Percentiles rank a stretch among this genome's conserved stretches.
Evolutionary conservation across 2,113 vertebrate species (phyloP).

Genomic region (Riparia riparia): DNA sequence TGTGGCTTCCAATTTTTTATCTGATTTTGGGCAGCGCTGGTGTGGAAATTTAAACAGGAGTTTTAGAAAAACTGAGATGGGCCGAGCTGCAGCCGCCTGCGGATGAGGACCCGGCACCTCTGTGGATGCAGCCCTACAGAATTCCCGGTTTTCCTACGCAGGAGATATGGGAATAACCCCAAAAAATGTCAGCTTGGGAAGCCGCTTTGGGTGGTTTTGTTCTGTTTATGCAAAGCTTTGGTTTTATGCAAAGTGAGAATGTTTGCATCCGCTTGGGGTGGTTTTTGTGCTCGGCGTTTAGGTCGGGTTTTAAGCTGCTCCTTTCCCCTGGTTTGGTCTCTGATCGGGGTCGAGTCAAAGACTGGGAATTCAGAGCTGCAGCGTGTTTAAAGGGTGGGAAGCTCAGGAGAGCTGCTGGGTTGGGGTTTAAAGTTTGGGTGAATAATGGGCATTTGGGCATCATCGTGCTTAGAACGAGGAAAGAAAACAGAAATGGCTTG

Average conservation of each 20-base stretch:
- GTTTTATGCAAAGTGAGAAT: not conserved
- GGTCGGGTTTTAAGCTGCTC: not conserved
- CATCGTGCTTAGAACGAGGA: not conserved
- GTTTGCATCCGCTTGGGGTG: not conserved
- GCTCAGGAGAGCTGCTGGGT: not conserved
- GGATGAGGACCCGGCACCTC: not conserved
- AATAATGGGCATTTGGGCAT: not conserved
- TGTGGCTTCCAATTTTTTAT: not conserved
- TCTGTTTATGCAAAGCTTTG: not conserved
- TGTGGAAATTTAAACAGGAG: not conserved
- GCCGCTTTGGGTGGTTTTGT: not conserved
- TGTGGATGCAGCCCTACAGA: not conserved
- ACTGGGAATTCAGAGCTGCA: not conserved
- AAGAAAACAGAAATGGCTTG: not conserved
- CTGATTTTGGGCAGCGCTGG: not conserved
- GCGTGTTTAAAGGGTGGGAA: not conserved
- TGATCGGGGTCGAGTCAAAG: not conserved
- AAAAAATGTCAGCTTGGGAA: not conserved
- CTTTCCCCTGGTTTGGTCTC: not conserved
- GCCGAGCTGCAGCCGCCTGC: not conserved
- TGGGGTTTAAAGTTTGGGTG: not conserved
- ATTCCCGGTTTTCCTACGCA: accelerated
- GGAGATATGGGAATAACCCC: not conserved
- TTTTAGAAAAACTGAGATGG: not conserved
- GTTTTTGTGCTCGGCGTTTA: not conserved